A percentile compares a stretch with the other conserved stretches of the same genome.
Conservation (phyloP, 2,888 invertebrate genomes). For the Pediacus dermestoides region DNA sequence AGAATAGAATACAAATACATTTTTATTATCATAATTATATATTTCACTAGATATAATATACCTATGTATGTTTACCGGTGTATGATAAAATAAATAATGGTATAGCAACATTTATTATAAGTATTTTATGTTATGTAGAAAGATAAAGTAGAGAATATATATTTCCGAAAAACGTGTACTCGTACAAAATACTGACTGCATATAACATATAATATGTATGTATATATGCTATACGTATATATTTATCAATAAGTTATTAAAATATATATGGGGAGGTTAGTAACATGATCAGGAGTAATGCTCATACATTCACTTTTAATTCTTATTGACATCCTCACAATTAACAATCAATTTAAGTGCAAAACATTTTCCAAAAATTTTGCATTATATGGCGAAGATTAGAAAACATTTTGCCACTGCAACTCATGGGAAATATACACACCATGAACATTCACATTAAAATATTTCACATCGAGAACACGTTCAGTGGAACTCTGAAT, state of each 20-base stretch:
- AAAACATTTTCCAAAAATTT: conserved; percentile 20
- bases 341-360: conserved; percentile 43
- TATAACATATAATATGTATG: conserved; percentile 35
- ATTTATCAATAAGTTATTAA: conserved; percentile 41
- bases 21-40: conserved; percentile 52
- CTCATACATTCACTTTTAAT: conserved; percentile 43
- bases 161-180: conserved; percentile 52
- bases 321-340: conserved; percentile 48
- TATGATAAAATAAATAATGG: conserved; percentile 52
- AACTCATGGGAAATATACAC: conserved; percentile 35
- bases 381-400: too few relatives aligned
- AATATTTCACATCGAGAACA: conserved; percentile 51
- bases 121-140: conserved; percentile 48
- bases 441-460: conserved; percentile 43
- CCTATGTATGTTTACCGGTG: conserved; percentile 50
- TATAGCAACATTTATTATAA: conserved; percentile 51
- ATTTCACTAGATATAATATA: conserved; percentile 52
- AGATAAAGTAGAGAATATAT: conserved; percentile 47
- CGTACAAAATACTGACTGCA: conserved; percentile 52
- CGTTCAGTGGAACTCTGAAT: conserved; percentile 50
- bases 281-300: conserved; percentile 41
- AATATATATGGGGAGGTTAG: conserved; percentile 46
- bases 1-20: conserved; percentile 50
- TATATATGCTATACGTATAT: conserved; percentile 46
- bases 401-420: not conserved